Conservation (phyloP, 1,140 invertebrate species). For the Episyrphus balteatus region DNA sequence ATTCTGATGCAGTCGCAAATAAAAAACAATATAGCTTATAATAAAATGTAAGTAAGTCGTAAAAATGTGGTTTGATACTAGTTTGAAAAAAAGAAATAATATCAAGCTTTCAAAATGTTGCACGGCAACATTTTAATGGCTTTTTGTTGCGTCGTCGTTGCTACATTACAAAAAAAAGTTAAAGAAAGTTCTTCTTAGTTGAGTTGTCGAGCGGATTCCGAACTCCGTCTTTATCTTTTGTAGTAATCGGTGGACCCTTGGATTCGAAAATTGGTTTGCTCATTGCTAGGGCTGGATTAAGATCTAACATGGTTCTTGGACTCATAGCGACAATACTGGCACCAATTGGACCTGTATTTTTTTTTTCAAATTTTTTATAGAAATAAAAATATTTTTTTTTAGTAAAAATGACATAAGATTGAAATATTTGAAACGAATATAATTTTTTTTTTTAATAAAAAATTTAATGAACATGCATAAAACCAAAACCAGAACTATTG, state of each 20-base stretch:
- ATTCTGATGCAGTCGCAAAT: too few relatives aligned
- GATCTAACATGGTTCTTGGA: conserved; percentile 32
- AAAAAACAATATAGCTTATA: too few relatives aligned
- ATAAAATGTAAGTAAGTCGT: too few relatives aligned
- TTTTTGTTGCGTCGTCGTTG: too few relatives aligned
- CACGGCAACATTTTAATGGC: too few relatives aligned
- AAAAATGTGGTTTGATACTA: too few relatives aligned
- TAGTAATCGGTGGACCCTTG: conserved; percentile 22
- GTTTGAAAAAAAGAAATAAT: too few relatives aligned
- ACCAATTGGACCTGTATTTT: conserved; percentile 30
- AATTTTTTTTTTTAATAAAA: too few relatives aligned
- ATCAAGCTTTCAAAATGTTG: too few relatives aligned
- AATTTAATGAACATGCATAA: too few relatives aligned
- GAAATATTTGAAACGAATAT: too few relatives aligned
- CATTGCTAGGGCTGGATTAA: conserved; percentile 35
- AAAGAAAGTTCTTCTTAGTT: conserved; percentile 1
- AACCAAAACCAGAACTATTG: too few relatives aligned
- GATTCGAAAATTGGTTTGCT: conserved; percentile 34
- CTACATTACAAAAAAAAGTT: not conserved
- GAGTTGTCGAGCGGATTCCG: not conserved
- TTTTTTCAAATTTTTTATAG: not conserved
- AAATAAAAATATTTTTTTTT: not conserved
- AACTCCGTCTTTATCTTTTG: not conserved
- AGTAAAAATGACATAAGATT: not conserved
- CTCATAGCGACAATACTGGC: conserved; percentile 37